Conservation (phyloP, 2,113 vertebrate species). For the Lepidothrix coronata region DNA sequence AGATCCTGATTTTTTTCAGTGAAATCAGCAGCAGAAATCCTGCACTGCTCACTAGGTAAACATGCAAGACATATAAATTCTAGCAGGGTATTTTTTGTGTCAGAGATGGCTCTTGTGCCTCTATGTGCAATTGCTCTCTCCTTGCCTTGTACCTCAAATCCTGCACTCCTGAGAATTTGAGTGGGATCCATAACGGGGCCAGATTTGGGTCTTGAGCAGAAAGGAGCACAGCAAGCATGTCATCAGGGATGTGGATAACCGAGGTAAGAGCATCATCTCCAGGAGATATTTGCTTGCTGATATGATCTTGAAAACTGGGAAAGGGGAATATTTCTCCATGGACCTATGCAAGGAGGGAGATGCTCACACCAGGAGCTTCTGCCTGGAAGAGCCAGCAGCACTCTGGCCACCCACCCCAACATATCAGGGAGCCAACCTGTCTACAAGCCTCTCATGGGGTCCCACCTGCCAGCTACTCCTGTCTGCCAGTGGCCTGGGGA, state of each 20-base stretch:
- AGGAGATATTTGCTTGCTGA: neutral
- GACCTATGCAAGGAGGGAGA: neutral
- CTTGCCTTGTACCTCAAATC: neutral
- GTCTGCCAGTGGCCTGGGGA: neutral
- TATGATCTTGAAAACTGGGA: neutral
- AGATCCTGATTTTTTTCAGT: neutral
- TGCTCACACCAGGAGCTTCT: neutral
- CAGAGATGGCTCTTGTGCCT: neutral
- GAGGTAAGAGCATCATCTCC: neutral
- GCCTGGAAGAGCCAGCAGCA: neutral
- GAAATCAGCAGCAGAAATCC: constrained; percentile 12
- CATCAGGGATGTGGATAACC: neutral
- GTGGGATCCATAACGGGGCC: neutral
- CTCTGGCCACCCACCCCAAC: neutral
- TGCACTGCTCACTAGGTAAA: neutral
- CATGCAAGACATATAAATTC: neutral
- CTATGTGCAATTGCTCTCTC: neutral
- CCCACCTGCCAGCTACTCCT: neutral
- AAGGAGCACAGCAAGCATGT: neutral
- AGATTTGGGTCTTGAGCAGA: neutral
- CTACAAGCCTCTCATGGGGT: neutral
- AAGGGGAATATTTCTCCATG: neutral
- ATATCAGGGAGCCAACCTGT: neutral
- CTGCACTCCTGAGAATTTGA: neutral
- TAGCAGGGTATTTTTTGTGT: neutral